Base-by-base conservation (phyloP, 2,113 vertebrate species). In the Psammodynastes pulverulentus region DNA sequence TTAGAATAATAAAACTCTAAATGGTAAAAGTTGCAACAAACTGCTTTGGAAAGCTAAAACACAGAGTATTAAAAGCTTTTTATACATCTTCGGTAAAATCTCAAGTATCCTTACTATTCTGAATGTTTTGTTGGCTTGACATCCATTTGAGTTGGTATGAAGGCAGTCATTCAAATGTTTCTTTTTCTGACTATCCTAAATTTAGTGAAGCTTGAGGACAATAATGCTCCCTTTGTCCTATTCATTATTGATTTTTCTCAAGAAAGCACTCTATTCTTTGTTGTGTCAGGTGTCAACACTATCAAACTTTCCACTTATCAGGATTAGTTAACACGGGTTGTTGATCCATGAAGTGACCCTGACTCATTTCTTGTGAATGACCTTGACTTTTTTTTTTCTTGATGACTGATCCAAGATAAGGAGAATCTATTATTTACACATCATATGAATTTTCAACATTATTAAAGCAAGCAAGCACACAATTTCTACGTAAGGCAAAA, bases 221-320 rank as follows among this genome's bases (percentile, higher is more conserved):
- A 79, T 91, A 94, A 94, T 67, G 54, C 85, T 88, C 58, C 93
- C 58, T 92, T 93, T 19, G 91, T 94, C 62, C 95, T 92, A 86
- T 86, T 95, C 92, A n/a, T 53, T 84, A 95, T 94, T 93, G 94
- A 93, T 94, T 96, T 95, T 51, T 95, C 92, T 93, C 86, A 91
- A 91, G 90, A 90, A 87, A 87, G 49, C 49, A 90, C 84, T 87
- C 92, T 26, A 54, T 87, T 93, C 84, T 90, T 90, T 51, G 13
- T 87, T 90, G 89, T 87, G 90, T 94, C 93, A 92, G 86, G 12
- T 87, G 90, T 93, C 89, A 92, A 87, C 52, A 90, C 93, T 94
- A 92, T 95, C 93, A 94, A 52, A 95, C 58, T 54, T 54, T 43
- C 88, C 79, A 91, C 86, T 90, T 56, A 88, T 91, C 51, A 34